Evolutionary conservation across 2,888 invertebrate genomes (phyloP), one percentile per base, ranked within the genome.

Genomic region (Cephus pulcher): DNA sequence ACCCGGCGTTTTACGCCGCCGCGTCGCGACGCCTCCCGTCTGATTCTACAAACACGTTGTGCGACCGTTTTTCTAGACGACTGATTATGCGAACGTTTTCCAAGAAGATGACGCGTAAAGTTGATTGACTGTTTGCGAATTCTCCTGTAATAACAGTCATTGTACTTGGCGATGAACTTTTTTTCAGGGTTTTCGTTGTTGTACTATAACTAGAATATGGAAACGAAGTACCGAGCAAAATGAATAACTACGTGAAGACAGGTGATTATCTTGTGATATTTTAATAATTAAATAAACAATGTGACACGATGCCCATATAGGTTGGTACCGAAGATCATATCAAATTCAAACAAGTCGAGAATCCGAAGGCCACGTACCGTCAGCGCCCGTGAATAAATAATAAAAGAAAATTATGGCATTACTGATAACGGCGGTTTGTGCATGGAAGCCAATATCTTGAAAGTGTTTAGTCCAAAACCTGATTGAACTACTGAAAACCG

Each of bases 381-480:
- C 35, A 34, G 30, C 34, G 78, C 76, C 73, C 79, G 80, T 75
- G 76, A 15, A 80, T 78, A 76, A 79, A 82, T 82, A 80, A 81
- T 83, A 81, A 84, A 86, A 84, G 78, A 83, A 83, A 83, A 82
- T 85, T 75, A 74, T 78, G 86, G 83, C 85, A 81, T 83, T 84
- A 80, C 79, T 71, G 85, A 86, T 86, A 86, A 86, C 32, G 71
- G 1, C 71, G 71, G 9, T 12, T 30, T 71, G 9, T 56, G 56
- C 56, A 56, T 15, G 23, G 56, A 56, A 56, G 23, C 23, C 56
- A 56, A 56, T 56, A 23, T 56, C 56, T 56, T 56, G 56, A 56
- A 56, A 9, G 23, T 9, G 0, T 56, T 23, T 56, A 9, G 56
- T 23, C 56, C 1, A 56, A 56, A 56, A 56, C 23, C 23, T 23